Evolutionary conservation across 2,888 invertebrate species (phyloP), one percentile per base, ranked within the genome.

Genomic region (Nomada lathburiana): DNA sequence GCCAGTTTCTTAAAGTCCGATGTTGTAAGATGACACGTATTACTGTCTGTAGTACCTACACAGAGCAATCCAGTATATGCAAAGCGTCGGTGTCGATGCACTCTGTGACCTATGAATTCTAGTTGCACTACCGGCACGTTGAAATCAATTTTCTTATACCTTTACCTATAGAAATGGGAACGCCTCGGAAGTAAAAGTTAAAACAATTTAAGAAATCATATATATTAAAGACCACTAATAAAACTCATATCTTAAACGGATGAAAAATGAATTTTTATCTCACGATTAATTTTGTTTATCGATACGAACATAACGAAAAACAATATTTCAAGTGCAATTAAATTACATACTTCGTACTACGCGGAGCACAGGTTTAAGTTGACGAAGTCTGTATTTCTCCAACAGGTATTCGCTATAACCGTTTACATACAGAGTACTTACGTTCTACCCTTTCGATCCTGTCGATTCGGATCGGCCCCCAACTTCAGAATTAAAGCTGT

Each of bases 401-500:
- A 20, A 62, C 7, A n/a, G 23, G 55, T n/a, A 13, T 50, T 13
- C 16, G 0, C 11, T 76, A 10, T 0, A 57, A 18, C 4, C 20
- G 7, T 29, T 7, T 23, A 53, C 2, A 7, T 36, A 36, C 7
- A 36, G 36, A 13, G 11, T 53, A 72, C 94, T 94, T 91, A 96
- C 96, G 98, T 98, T 84, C 99, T 95, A 16, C 98, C 98, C 92
- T 98, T 97, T 70, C 97, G 95, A 93, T 99, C 99, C 93, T 98
- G 98, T 20, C 98, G 96, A 94, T 99, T 98, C 0, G 98, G 96
- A 93, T 99, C 97, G 0, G 99, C 98, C 0, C 98, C 98, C 85
- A 98, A 96, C 81, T 97, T 96, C n/a, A 99, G 94, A 59, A 99
- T 95, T 3, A 98, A 95, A 4, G 97, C 96, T 0, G 98, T 98